These are phyloP conservation scores for Trochalopteron elliotii DNA, from an alignment of 2,113 vertebrate species.

Conservation along the genomic window DNA sequence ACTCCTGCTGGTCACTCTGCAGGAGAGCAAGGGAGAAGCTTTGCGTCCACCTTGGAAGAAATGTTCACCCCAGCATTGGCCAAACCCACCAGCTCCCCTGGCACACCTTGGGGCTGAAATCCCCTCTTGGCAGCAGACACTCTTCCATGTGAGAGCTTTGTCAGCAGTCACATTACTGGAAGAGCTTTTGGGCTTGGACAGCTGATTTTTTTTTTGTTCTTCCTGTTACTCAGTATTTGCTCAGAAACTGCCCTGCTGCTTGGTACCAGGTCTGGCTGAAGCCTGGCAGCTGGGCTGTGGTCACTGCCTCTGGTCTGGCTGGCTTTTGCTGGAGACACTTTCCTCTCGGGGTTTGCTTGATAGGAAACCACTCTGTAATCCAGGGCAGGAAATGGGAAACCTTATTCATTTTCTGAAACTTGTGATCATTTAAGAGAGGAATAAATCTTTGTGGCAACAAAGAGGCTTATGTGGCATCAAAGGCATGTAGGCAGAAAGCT, in stretches of 20 bases:
- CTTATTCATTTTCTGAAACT: neutral
- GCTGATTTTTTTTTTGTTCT: neutral
- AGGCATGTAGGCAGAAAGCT: neutral
- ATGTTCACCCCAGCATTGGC: neutral
- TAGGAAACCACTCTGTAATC: neutral
- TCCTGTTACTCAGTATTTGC: neutral
- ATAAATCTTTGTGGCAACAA: neutral
- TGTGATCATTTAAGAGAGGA: neutral
- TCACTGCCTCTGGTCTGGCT: neutral
- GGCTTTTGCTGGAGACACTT: neutral
- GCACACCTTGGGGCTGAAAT: neutral
- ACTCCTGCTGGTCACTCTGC: neutral
- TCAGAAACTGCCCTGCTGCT: neutral
- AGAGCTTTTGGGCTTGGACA: neutral
- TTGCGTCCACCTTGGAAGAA: neutral
- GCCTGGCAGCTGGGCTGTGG: neutral
- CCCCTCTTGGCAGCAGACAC: neutral
- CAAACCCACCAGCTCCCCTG: neutral
- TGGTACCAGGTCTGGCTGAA: neutral
- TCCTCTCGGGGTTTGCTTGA: neutral
- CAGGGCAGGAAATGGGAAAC: neutral
- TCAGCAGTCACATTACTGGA: neutral
- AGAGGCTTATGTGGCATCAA: neutral
- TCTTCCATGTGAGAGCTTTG: neutral
- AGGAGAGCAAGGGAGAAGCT: fast-evolving